Evolutionary conservation across 1,140 invertebrate genomes (phyloP), one percentile per base, ranked within the genome.

Genomic region (Streblospio benedicti): DNA sequence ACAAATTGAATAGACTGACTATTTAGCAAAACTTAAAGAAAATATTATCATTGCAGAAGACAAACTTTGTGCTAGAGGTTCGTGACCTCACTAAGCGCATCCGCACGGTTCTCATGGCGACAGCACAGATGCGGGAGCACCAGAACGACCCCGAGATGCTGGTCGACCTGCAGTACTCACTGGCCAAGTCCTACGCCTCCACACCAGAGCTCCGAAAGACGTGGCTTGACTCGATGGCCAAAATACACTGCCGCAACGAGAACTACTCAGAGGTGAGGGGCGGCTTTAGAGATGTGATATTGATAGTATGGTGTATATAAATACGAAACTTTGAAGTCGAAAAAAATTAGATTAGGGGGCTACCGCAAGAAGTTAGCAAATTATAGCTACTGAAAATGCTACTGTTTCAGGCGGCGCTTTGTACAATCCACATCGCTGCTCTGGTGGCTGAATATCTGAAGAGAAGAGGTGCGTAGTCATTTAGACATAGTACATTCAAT

Each of bases 131-230:
- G 84, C 85, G 89, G 54, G 91, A 91, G 68, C 85, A 91, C 73
- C 81, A 88, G 67, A 85, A 87, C 63, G 92, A 96, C 77, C 89
- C 91, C 12, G 90, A 95, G 72, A 87, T 92, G 78, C 71, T 96
- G 57, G 85, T 93, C 0, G 93, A 97, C 77, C 80, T 97, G 35
- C 92, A 97, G 76, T 87, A 95, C 71, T 90, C 90, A 67, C 78
- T 97, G 52, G 93, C 93, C 0, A 91, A 93, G 74, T 93, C 90
- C 0, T 97, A 96, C 74, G 88, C 92, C 45, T 92, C 90, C 54
- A 96, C 91, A 0, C 91, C 93, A 2, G 90, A 94, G 72, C 78
- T 97, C 43, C 79, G 93, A 1, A 88, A 91, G 72, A 94, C 93
- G 0, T 76, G 93, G 92, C 82, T 97, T 2, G 87, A 93, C 63